Evolutionary conservation across 2,797 vertebrate genomes (phyloP).

Genomic region (Iguana delicatissima): DNA sequence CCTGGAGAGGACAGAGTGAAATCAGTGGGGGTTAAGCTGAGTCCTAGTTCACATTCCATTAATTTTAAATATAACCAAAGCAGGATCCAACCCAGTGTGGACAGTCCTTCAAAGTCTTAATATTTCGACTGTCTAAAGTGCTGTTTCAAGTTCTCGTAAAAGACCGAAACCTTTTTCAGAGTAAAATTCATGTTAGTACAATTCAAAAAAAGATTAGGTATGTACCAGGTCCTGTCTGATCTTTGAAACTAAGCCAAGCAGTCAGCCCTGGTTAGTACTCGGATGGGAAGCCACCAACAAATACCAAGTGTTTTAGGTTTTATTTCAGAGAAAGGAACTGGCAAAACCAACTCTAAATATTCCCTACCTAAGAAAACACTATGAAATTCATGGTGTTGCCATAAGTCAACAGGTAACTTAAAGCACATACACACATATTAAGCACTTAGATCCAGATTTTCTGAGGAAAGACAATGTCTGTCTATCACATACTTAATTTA

Average conservation of each 20-base stretch:
- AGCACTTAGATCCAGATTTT: neutral
- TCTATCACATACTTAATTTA: neutral
- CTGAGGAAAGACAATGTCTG: neutral
- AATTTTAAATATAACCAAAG: neutral
- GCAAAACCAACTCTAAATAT: too few species aligned
- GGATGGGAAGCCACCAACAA: too few species aligned
- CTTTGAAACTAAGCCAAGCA: too few species aligned
- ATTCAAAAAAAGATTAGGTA: neutral
- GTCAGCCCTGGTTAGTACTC: too few species aligned
- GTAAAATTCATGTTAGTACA: neutral
- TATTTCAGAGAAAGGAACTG: too few species aligned
- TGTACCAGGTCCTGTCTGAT: too few species aligned
- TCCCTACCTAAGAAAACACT: too few species aligned
- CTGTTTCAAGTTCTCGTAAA: neutral
- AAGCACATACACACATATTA: too few species aligned
- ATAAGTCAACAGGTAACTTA: too few species aligned
- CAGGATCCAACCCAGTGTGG: neutral
- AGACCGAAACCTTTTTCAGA: neutral
- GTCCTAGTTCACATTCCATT: too few species aligned
- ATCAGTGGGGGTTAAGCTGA: neutral
- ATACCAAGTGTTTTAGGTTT: too few species aligned
- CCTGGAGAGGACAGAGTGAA: neutral
- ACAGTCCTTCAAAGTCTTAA: neutral
- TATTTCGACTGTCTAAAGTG: conserved; percentile 1
- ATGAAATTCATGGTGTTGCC: too few species aligned